Conservation (phyloP, 1,140 invertebrate genomes). For the Hylyphantes graminicola region DNA sequence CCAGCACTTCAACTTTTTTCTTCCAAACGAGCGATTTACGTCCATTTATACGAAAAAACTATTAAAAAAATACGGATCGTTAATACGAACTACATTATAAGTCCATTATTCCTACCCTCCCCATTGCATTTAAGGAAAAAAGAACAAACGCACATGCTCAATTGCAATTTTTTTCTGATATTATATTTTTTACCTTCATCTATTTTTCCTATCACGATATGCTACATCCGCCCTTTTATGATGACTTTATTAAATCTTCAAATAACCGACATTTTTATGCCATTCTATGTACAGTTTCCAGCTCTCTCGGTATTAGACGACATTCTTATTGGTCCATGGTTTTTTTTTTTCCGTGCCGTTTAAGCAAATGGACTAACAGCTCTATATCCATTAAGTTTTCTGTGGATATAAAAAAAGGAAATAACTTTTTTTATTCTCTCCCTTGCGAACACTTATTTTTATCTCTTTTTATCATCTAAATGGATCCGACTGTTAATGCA, state of each 20-base stretch:
- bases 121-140: slow-evolving; percentile 16
- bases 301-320: slow-evolving; percentile 37
- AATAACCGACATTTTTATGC: slow-evolving; percentile 30
- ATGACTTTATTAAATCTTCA: slow-evolving; percentile 58
- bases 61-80: slow-evolving; percentile 17
- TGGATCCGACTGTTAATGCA: slow-evolving; percentile 46
- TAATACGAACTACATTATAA: slow-evolving; percentile 52
- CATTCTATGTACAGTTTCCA: not conserved
- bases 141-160: slow-evolving; percentile 22
- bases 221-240: slow-evolving; percentile 49
- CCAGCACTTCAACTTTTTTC: not conserved
- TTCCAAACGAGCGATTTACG: slow-evolving; percentile 26
- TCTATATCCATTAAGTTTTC: slow-evolving; percentile 49
- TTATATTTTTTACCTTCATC: slow-evolving; percentile 19
- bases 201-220: slow-evolving; percentile 37
- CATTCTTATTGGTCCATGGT: slow-evolving; percentile 36
- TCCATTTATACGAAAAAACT: slow-evolving; percentile 1
- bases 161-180: slow-evolving; percentile 7
- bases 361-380: slow-evolving; percentile 57
- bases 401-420: slow-evolving; percentile 15
- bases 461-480: slow-evolving; percentile 48
- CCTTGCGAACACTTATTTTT: slow-evolving; percentile 9
- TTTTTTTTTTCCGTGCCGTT: slow-evolving; percentile 31
- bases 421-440: slow-evolving; percentile 13
- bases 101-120: slow-evolving; percentile 44